These are phyloP conservation scores for Schizopygopsis pylzovi DNA, from an alignment of 2,797 vertebrate genomes.

Conservation along the genomic window DNA sequence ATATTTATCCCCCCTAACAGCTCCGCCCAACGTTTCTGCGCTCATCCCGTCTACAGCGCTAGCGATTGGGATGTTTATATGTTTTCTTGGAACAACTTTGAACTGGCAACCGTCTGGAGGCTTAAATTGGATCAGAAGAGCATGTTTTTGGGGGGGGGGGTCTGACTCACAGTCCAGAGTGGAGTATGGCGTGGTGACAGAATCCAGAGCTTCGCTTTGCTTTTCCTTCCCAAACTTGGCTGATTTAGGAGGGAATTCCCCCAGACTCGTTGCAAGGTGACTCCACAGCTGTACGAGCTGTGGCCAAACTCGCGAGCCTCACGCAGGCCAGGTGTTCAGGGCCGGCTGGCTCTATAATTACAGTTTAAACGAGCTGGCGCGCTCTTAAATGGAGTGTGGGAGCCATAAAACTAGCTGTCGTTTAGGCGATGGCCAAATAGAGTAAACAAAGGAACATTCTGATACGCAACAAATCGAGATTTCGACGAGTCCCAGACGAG, in stretches of 20 bases:
- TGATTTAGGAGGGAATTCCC: slow-evolving; percentile 60
- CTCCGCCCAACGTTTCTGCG: slow-evolving; percentile 3
- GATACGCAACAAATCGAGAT: slow-evolving; percentile 2
- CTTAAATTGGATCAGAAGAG: slow-evolving; percentile 43
- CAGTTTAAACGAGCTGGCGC: slow-evolving; percentile 11
- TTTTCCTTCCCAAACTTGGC: slow-evolving; percentile 54
- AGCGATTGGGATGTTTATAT: slow-evolving; percentile 42
- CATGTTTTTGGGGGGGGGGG: not conserved
- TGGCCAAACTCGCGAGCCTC: slow-evolving; percentile 19
- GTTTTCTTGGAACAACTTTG: slow-evolving; percentile 40
- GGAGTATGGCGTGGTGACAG: slow-evolving; percentile 41
- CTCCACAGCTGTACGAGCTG: slow-evolving; percentile 37
- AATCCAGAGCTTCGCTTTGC: slow-evolving; percentile 34
- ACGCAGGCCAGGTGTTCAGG: slow-evolving; percentile 20
- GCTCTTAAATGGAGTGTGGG: slow-evolving; percentile 25
- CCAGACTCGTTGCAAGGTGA: slow-evolving; percentile 52
- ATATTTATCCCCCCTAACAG: slow-evolving; percentile 42
- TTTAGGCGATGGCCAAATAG: slow-evolving; percentile 31
- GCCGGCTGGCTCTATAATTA: slow-evolving; percentile 17
- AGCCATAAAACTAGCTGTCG: slow-evolving; percentile 29
- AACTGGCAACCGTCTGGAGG: slow-evolving; percentile 26
- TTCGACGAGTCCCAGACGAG: not conserved
- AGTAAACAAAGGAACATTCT: slow-evolving; percentile 34
- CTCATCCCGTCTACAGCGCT: slow-evolving; percentile 18
- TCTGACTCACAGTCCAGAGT: slow-evolving; percentile 36